Evolutionary conservation across 2,113 vertebrate species (phyloP).

Genomic region (Mohoua ochrocephala): DNA sequence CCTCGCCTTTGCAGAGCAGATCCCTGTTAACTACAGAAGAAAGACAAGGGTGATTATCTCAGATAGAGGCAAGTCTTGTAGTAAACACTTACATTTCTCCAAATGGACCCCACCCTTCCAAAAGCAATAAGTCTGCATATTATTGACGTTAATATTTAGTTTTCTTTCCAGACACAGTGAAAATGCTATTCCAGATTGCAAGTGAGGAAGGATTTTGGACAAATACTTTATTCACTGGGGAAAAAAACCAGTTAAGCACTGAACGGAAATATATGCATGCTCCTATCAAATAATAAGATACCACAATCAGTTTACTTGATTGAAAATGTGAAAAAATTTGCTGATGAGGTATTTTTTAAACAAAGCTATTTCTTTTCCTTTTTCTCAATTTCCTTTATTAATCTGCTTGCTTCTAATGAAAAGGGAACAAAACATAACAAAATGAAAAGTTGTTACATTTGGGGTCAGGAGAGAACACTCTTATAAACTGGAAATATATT

Average conservation of each 20-base stretch:
- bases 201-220: neutral
- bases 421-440: neutral
- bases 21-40: neutral
- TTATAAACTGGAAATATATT: neutral
- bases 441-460: neutral
- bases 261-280: neutral
- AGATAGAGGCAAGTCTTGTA: neutral
- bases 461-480: neutral
- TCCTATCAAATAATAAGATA: slow-evolving; percentile 25
- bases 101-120: neutral
- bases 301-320: neutral
- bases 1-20: neutral
- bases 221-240: neutral
- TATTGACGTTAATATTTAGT: neutral
- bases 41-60: neutral
- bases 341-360: neutral
- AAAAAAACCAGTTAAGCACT: neutral
- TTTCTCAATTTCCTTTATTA: neutral
- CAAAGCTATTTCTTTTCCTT: neutral
- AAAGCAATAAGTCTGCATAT: neutral
- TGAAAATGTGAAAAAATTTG: slow-evolving; percentile 1
- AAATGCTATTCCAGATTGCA: neutral
- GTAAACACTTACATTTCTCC: neutral
- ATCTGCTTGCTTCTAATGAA: neutral
- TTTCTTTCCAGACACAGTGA: neutral